A percentile compares a stretch with the other conserved stretches of the same genome.
These are phyloP conservation scores for Micrasema longulum DNA, from an alignment of 1,140 invertebrate genomes.

Conservation along the genomic window DNA sequence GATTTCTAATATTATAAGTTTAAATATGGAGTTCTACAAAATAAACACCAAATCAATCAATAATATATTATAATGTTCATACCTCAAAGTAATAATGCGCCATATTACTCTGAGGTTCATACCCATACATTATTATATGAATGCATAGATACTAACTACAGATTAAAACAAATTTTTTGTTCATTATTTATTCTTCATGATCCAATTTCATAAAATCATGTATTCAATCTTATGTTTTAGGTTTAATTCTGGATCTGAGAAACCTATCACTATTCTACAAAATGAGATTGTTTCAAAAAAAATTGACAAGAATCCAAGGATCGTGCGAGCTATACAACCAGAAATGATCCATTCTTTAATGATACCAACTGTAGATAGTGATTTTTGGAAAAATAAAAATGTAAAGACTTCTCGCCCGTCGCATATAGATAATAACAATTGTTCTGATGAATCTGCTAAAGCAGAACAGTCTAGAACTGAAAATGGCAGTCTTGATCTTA, in stretches of 20 bases:
- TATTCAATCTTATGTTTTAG: no score
- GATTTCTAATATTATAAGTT: no score
- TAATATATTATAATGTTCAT: no score
- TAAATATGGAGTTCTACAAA: no score
- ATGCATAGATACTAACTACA: no score
- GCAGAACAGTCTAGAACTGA: not conserved
- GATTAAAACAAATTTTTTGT: conserved; percentile 19
- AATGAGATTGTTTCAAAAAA: conserved; percentile 33
- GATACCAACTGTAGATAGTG: not conserved
- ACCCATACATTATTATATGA: no score
- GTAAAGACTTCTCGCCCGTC: not conserved
- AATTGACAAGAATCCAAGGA: conserved; percentile 43
- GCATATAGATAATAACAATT: not conserved
- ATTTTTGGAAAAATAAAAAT: not conserved
- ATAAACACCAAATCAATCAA: no score
- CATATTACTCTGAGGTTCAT: no score
- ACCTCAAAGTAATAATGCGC: no score
- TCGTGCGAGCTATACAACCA: conserved; percentile 44
- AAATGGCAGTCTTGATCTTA: not conserved
- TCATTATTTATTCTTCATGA: no score
- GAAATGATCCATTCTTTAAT: conserved; percentile 16
- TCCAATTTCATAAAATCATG: no score
- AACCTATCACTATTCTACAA: conserved; percentile 32
- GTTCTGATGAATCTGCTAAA: not conserved
- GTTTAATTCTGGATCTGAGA: conserved; percentile 31